Evolutionary conservation across 1,140 invertebrate genomes (phyloP), one percentile per base, ranked within the genome.

Genomic region (Daktulosphaira vitifoliae): DNA sequence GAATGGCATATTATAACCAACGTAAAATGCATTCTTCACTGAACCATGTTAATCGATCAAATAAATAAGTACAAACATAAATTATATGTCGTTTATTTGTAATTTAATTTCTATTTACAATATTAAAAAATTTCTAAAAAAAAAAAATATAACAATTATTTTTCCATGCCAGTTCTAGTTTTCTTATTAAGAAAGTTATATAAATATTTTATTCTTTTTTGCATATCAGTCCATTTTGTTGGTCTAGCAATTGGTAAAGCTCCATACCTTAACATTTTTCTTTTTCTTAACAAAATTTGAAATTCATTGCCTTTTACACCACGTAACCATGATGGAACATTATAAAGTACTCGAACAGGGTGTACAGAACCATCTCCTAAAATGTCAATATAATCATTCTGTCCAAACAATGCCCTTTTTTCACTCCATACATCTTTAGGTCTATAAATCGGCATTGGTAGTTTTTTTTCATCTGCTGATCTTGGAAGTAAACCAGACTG

Each of bases 371-470:
- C 86, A 73, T 86, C 82, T 2, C 92, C 92, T 26, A 96, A 77
- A 54, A 96, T 95, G 76, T 96, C 92, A 62, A 97, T 96, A 71
- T 96, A 96, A 77, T 97, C 93, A 79, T 97, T 97, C 74, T 96
- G 92, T 1, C 93, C 93, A 79, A 91, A 94, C 0, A 92, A 72
- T 9, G 91, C 90, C 73, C 81, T 81, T 69, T 84, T 85, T 69
- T 84, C 77, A 9, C 73, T 71, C 92, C 92, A 97, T 1, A 71
- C 66, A 76, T 92, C 80, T 69, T 78, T 81, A 1, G 88, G 87
- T 66, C 80, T 70, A 76, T 90, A 91, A 33, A 81, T 73, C 2
- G 86, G 86, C 71, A 90, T 81, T 13, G 82, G 79, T n/a, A 66
- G 13, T 9, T 84, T 69, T 68, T 73, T 74, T 23, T 73, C 72